Evolutionary conservation across 2,113 vertebrate genomes (phyloP).

Genomic region (Mustela nigripes): DNA sequence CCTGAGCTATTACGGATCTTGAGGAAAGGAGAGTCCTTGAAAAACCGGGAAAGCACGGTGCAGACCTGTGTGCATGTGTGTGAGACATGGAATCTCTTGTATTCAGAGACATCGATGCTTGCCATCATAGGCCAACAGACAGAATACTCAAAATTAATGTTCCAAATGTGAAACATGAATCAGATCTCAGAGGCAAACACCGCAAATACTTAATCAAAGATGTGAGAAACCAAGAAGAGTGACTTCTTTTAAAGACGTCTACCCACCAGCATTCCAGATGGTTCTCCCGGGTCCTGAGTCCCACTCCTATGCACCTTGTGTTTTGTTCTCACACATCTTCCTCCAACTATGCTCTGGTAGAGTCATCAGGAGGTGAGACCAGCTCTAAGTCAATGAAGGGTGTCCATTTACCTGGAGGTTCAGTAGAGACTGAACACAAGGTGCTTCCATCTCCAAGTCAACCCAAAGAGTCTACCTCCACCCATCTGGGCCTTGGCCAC

Average conservation of each 20-base stretch:
- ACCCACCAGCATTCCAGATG: accelerated
- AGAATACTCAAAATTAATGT: not conserved
- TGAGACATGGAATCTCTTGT: not conserved
- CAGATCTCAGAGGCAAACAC: not conserved
- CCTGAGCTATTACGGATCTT: not conserved
- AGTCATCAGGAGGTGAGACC: not conserved
- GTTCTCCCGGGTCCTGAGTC: not conserved
- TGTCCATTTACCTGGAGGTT: not conserved
- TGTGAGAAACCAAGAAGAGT: not conserved
- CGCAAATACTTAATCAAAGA: not conserved
- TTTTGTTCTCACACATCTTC: not conserved
- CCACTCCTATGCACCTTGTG: accelerated
- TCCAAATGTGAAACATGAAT: not conserved
- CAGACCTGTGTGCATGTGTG: not conserved
- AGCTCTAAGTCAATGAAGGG: not conserved
- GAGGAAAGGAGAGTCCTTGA: not conserved
- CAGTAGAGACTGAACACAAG: no score
- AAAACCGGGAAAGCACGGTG: not conserved
- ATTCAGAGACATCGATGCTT: not conserved
- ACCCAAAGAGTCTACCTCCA: accelerated
- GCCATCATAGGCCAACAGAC: not conserved
- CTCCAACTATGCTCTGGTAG: not conserved
- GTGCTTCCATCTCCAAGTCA: not conserved
- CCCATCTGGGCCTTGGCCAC: accelerated
- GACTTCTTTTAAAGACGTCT: not conserved